Percentiles rank a stretch among this genome's conserved stretches.
Evolutionary conservation across 2,888 invertebrate genomes (phyloP).

Genomic region (Antitype chi): DNA sequence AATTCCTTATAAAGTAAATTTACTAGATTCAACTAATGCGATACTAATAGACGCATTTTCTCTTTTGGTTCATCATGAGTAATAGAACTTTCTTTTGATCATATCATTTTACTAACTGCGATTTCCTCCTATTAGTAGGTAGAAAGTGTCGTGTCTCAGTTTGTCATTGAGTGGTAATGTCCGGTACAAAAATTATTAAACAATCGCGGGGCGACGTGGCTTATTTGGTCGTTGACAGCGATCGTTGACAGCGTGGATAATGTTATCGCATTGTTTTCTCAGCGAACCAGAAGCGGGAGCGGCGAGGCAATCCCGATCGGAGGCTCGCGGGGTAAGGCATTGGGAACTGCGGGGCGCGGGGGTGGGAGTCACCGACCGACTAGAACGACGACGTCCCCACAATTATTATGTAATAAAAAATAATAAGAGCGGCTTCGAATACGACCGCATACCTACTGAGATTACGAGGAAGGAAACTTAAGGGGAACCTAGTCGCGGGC

Average conservation of each 20-base stretch:
- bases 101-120: conserved; percentile 61
- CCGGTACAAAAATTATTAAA: conserved; percentile 72
- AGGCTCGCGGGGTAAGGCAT: conserved; percentile 11
- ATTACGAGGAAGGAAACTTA: conserved; percentile 75
- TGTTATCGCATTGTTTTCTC: conserved; percentile 78
- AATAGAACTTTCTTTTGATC: conserved; percentile 69
- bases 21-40: conserved; percentile 48
- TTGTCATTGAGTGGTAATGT: conserved; percentile 75
- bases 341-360: conserved; percentile 35
- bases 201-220: conserved; percentile 74
- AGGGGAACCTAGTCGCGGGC: too few relatives aligned
- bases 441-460: conserved; percentile 73
- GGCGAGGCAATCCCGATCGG: conserved; percentile 68
- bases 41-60: conserved; percentile 62
- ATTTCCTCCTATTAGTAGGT: conserved; percentile 57
- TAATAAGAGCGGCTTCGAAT: conserved; percentile 77
- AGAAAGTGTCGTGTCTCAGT: conserved; percentile 67
- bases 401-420: conserved; percentile 85
- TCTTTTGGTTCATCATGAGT: conserved; percentile 52
- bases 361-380: conserved; percentile 78
- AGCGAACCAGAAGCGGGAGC: conserved; percentile 70
- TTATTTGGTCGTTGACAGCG: conserved; percentile 79
- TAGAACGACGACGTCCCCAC: conserved; percentile 79
- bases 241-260: conserved; percentile 82
- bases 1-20: conserved; percentile 54